Percentiles rank a stretch among this genome's conserved stretches.
These are phyloP conservation scores for Microplitis manilae DNA, from an alignment of 2,888 invertebrate species.

Conservation along the genomic window DNA sequence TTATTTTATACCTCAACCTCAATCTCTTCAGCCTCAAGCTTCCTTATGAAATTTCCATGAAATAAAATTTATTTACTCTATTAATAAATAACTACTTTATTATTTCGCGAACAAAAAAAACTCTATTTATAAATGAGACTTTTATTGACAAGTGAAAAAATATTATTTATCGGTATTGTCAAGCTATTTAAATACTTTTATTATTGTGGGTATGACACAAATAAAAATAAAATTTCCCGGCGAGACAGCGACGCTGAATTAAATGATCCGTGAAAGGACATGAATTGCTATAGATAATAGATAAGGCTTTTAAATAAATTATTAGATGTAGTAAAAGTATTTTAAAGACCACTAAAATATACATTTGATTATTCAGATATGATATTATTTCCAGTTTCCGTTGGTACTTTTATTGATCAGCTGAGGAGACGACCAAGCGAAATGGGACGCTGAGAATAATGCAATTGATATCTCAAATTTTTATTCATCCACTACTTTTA, in stretches of 20 bases:
- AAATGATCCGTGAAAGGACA: conserved; percentile 40
- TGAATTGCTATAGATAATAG: conserved; percentile 23
- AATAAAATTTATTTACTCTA: no score
- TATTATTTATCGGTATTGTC: not conserved
- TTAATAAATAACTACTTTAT: no score
- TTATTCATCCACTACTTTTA: no score
- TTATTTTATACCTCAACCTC: not conserved
- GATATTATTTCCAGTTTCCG: not conserved
- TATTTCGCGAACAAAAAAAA: no score
- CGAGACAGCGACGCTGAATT: conserved; percentile 29
- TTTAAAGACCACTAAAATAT: not conserved
- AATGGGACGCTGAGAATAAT: no score
- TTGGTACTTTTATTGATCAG: no score
- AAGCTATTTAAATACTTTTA: conserved; percentile 1
- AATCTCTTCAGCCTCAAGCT: no score
- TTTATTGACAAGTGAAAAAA: conserved; percentile 3
- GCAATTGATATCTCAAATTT: no score
- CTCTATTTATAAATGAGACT: not conserved
- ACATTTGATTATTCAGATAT: not conserved
- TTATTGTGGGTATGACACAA: conserved; percentile 26
- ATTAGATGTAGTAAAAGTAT: not conserved
- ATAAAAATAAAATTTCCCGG: conserved; percentile 1
- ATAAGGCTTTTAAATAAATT: not conserved
- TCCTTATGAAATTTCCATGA: no score
- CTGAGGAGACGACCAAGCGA: no score